Evolutionary conservation across 2,888 invertebrate genomes (phyloP), one percentile per base, ranked within the genome.

Genomic region (Lacanobia wlatinum): DNA sequence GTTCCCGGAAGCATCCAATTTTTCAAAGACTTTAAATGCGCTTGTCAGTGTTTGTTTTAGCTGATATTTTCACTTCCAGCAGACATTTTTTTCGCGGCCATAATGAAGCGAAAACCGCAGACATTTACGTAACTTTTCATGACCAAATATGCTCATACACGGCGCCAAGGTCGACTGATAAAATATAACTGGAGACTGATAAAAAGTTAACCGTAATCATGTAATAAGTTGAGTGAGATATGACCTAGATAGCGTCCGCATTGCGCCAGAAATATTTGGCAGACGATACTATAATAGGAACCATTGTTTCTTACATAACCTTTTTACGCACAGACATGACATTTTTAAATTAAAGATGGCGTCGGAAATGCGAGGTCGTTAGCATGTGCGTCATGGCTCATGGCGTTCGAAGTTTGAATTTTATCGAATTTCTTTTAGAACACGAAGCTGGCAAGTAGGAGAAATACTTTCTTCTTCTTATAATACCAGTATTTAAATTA

Each of bases 211-310:
- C 46, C 12, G 12, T 38, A 53, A 76, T 74, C 76, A 55, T 48
- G 58, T 67, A 46, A 43, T 28, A 53, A 12, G 46, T 21, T 21
- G 18, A 60, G 7, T 28, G 53, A 68, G 73, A 68, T 74, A 76
- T 43, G 75, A 74, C 75, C 73, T 73, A 66, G 34, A 74, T 74
- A 66, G 7, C 69, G 76, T 76, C 74, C 74, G 74, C 74, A 74
- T 74, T 74, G 74, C 74, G 53, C 53, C 60, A 60, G 28, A 48
- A 76, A 18, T 66, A 59, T 74, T 74, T 76, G 74, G 74, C 74
- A 74, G 34, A 60, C 59, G 16, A 3, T 59, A 40, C 53, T 60
- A 9, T 23, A 60, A 0, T 12, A 74, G 69, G 60, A 69, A 69
- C 34, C 1, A 69, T 48, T 59, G 23, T 38, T n/a, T 18, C 46